A percentile compares a stretch with the other conserved stretches of the same genome.
Evolutionary conservation across 1,140 invertebrate genomes (phyloP).

Genomic region (Babylonia areolata): DNA sequence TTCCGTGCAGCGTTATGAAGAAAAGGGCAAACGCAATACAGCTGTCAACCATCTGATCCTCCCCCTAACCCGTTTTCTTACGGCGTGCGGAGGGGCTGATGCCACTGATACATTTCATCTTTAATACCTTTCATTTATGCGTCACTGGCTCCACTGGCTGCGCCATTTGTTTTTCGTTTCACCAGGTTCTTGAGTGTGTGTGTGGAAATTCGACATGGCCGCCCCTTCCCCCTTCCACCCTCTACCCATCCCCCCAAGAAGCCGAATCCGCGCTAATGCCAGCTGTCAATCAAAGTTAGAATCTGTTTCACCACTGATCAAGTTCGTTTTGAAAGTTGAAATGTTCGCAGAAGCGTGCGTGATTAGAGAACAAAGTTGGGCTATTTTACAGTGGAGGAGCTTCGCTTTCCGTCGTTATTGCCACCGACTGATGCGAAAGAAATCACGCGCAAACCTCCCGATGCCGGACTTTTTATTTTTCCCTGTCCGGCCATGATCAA

Average conservation of each 20-base stretch:
- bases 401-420: not conserved
- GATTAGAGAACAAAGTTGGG: constrained; percentile 13
- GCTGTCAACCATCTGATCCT: not conserved
- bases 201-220: not conserved
- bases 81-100: not conserved
- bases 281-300: constrained; percentile 4
- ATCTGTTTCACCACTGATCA: constrained; percentile 5
- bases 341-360: not conserved
- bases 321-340: not conserved
- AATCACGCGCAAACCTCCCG: not conserved
- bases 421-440: not conserved
- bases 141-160: not conserved
- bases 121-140: not conserved
- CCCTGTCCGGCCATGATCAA: not conserved
- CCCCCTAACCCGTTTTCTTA: not conserved
- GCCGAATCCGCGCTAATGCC: not conserved
- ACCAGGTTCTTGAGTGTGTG: not conserved
- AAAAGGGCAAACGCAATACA: not conserved
- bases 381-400: not conserved
- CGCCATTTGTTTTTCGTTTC: constrained; percentile 3
- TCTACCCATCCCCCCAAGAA: not conserved
- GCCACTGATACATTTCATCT: not conserved
- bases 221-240: not conserved
- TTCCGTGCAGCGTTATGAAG: not conserved
- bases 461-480: not conserved